phyloP scores from a whole-genome alignment of 2,888 invertebrate species.

The Nowickia ferox region DNA sequence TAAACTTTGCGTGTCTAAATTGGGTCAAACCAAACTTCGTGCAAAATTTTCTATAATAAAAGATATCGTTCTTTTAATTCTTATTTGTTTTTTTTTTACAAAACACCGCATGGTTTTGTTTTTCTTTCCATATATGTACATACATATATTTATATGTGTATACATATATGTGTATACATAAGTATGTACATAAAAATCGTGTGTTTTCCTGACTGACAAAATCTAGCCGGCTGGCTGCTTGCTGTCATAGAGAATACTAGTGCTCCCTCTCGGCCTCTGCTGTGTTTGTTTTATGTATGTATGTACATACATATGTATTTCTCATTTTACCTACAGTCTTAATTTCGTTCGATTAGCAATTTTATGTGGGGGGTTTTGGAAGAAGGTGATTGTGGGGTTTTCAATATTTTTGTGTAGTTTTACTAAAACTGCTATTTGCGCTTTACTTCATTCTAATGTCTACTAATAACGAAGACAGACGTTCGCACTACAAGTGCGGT shows the following conservation, averaged over 20 bases:
- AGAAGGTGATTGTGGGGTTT: neutral
- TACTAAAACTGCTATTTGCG: slow-evolving; percentile 29
- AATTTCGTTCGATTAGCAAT: neutral
- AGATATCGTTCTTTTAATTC: slow-evolving; percentile 21
- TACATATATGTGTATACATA: neutral
- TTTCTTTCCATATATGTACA: neutral
- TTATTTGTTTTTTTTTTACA: neutral
- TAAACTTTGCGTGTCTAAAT: neutral
- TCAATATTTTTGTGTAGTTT: slow-evolving; percentile 30
- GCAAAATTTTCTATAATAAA: no score
- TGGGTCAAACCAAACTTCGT: no score
- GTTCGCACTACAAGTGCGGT: slow-evolving; percentile 35
- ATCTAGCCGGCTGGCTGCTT: slow-evolving; percentile 45
- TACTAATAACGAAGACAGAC: slow-evolving; percentile 63
- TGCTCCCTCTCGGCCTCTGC: slow-evolving; percentile 2
- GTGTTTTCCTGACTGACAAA: slow-evolving; percentile 10
- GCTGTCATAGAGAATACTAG: slow-evolving; percentile 15
- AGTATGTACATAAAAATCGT: neutral
- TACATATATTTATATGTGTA: neutral
- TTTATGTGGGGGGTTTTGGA: neutral
- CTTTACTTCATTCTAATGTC: slow-evolving; percentile 66
- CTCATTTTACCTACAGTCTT: no score
- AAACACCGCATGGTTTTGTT: slow-evolving; percentile 31
- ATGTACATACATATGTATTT: no score
- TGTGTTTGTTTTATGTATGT: slow-evolving; percentile 13